Evolutionary conservation across 2,888 invertebrate genomes (phyloP).

Genomic region (Hypomecis punctinalis): DNA sequence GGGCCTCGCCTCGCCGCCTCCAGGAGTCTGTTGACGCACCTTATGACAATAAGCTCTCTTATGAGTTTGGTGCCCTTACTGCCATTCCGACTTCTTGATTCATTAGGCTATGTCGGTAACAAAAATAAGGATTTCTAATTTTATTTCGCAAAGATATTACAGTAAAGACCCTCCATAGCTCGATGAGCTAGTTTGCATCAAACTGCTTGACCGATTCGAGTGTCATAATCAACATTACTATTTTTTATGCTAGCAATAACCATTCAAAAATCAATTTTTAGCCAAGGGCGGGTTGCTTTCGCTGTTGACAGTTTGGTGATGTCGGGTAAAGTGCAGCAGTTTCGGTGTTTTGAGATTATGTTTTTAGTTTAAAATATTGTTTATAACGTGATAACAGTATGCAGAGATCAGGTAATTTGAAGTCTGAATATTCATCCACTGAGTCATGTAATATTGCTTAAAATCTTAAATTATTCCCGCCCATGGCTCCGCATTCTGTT

Average conservation of each 20-base stretch:
- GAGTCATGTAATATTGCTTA: not conserved
- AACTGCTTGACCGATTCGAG: too few relatives aligned
- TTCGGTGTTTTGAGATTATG: slow-evolving; percentile 72
- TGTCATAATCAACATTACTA: not conserved
- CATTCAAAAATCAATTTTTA: slow-evolving; percentile 74
- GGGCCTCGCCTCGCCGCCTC: too few relatives aligned
- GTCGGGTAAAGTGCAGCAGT: slow-evolving; percentile 57
- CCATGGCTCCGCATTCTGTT: slow-evolving; percentile 19
- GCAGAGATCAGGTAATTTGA: slow-evolving; percentile 50
- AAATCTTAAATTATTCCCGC: slow-evolving; percentile 38
- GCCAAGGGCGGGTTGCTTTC: slow-evolving; percentile 68
- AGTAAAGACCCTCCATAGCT: too few relatives aligned
- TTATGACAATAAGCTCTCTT: too few relatives aligned
- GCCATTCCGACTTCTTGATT: too few relatives aligned
- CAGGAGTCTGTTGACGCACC: too few relatives aligned
- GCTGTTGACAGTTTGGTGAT: slow-evolving; percentile 75
- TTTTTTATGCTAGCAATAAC: slow-evolving; percentile 58
- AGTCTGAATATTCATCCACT: not conserved
- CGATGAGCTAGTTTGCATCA: too few relatives aligned
- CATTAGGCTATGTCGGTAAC: too few relatives aligned
- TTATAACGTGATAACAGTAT: slow-evolving; percentile 45
- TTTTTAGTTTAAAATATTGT: slow-evolving; percentile 71
- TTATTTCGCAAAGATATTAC: too few relatives aligned
- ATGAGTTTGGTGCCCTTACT: too few relatives aligned
- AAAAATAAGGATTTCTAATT: too few relatives aligned